Percentiles rank a stretch among this genome's conserved stretches.
These are phyloP conservation scores for Andrena flavipes DNA, from an alignment of 2,888 invertebrate species.

Conservation along the genomic window DNA sequence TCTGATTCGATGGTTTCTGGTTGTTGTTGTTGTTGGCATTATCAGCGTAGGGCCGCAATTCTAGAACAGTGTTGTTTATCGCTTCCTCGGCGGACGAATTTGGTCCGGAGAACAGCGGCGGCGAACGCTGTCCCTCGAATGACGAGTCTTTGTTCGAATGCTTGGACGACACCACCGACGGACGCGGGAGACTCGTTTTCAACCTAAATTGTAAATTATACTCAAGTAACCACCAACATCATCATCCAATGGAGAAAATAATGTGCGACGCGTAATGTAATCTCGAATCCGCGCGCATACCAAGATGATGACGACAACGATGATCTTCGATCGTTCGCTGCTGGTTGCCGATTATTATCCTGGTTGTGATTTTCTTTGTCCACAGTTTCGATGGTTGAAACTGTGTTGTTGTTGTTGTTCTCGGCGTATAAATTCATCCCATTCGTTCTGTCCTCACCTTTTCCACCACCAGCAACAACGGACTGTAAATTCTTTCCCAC, in stretches of 20 bases:
- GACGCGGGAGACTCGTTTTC: slow-evolving; percentile 72
- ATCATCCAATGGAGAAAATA: not conserved
- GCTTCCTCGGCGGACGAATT: slow-evolving; percentile 71
- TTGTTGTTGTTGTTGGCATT: not conserved
- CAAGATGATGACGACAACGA: slow-evolving; percentile 73
- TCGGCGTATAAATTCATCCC: slow-evolving; percentile 32
- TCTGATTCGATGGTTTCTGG: slow-evolving; percentile 15
- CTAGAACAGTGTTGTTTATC: slow-evolving; percentile 80
- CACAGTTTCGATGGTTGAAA: slow-evolving; percentile 53
- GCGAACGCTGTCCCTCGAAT: slow-evolving; percentile 68
- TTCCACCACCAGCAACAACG: not conserved
- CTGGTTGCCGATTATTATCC: slow-evolving; percentile 64
- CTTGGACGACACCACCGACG: slow-evolving; percentile 32
- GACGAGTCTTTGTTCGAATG: slow-evolving; percentile 67
- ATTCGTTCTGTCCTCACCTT: slow-evolving; percentile 39
- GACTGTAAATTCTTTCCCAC: slow-evolving; percentile 41
- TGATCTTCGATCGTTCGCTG: slow-evolving; percentile 66
- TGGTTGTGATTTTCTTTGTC: slow-evolving; percentile 78
- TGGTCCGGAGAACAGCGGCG: slow-evolving; percentile 65
- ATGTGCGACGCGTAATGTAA: no score
- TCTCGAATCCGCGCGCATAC: slow-evolving; percentile 40
- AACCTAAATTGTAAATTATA: slow-evolving; percentile 66
- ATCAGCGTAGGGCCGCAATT: slow-evolving; percentile 74
- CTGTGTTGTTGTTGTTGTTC: not conserved
- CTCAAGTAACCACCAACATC: not conserved